Evolutionary conservation across 2,113 vertebrate species (phyloP), one percentile per base, ranked within the genome.

Genomic region (Thunnus thynnus): DNA sequence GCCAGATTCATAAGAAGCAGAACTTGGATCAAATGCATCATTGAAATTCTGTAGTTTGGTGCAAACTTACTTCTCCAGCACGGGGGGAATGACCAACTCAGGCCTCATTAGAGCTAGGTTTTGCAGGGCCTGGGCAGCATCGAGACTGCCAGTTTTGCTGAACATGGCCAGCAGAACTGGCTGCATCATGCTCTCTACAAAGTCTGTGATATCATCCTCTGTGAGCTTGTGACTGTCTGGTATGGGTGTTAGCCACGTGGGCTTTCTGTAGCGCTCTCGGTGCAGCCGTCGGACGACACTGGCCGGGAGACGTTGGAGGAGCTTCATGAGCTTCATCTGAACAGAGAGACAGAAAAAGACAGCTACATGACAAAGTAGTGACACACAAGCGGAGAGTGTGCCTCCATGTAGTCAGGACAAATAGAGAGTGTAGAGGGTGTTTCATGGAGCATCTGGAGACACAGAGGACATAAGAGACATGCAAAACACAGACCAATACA

Each of bases 161-260:
- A 99, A 99, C 98, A 99, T 99, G 75, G 97, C 98, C 94, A 99
- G 93, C 81, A 99, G 95, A 63, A 99, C 98, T 20, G 98, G 98
- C 86, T 99, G 97, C 94, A 98, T 99, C 94, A 99, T 98, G 86
- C 98, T 97, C 25, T 96, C 92, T 74, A 99, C 98, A 65, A 99
- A 99, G 85, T 96, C 95, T 5, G 97, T 99, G 86, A 99, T 96
- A 72, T 99, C 97, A 66, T 98, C 95, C 85, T 99, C 98, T 8
- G 96, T 98, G 78, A 99, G 97, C 68, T 96, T 97, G 92, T 99
- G 97, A 91, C 95, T 97, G 76, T 96, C 95, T 18, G 98, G 98
- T 87, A 99, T 95, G 10, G 97, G 96, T 18, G 96, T 97, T 50
- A 98, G 92, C 98, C 98, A 99, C 2, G 97, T 96, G 17, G 90